Percentiles rank a stretch among this genome's conserved stretches.
These are phyloP conservation scores for Bettongia penicillata DNA, from an alignment of 2,113 vertebrate genomes.

Conservation along the genomic window DNA sequence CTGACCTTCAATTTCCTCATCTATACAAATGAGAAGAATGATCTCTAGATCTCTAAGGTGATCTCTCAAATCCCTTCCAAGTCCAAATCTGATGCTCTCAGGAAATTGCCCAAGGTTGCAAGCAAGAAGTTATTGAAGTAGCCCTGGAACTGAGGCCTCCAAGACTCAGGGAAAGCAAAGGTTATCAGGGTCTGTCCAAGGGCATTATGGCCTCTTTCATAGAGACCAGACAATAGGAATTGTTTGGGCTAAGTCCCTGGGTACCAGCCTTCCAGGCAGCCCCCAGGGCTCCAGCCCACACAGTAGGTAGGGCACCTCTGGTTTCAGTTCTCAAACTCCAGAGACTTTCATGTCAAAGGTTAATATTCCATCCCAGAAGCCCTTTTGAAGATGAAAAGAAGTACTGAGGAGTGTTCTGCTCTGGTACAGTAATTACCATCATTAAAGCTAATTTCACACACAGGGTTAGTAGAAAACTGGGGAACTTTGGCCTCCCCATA, in stretches of 20 bases:
- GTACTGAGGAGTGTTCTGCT: conserved; percentile 16
- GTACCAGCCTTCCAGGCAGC: neutral
- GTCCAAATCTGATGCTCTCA: neutral
- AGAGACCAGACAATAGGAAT: neutral
- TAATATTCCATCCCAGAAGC: conserved; percentile 37
- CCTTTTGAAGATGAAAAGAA: conserved; percentile 77
- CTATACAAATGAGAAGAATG: neutral
- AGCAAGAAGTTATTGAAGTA: neutral
- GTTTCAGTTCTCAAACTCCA: conserved; percentile 20
- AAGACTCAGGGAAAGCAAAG: neutral
- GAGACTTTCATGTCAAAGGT: conserved; percentile 54
- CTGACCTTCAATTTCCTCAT: neutral
- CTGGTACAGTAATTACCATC: conserved; percentile 72
- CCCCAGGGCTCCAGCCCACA: neutral
- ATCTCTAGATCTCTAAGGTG: neutral
- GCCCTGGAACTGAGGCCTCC: neutral
- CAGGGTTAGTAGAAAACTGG: conserved; percentile 29
- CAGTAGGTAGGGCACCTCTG: neutral
- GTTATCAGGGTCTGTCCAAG: neutral
- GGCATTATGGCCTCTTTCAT: neutral
- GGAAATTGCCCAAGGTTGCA: neutral
- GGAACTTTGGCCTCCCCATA: conserved; percentile 8
- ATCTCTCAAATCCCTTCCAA: neutral
- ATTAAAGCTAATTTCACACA: conserved; percentile 66
- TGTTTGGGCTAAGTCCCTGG: neutral